phyloP scores from a whole-genome alignment of 2,113 vertebrate genomes.

The Hemichromis elongatus region DNA sequence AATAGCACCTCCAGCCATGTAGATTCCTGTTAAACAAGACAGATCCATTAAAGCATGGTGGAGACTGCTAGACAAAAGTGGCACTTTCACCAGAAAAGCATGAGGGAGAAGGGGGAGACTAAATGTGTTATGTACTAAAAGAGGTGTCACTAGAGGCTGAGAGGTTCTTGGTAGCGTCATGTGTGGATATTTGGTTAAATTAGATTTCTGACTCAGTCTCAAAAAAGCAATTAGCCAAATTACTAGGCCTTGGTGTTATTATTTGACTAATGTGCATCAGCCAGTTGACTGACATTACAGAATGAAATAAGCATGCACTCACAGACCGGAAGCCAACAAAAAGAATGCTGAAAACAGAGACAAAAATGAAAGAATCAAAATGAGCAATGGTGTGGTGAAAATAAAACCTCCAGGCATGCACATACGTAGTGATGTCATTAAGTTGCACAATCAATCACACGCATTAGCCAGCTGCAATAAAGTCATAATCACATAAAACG shows the following conservation, averaged over 20 bases:
- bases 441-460: constrained; percentile 22
- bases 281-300: background rate
- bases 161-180: background rate
- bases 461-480: constrained; percentile 3
- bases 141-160: background rate
- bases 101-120: constrained; percentile 8
- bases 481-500: constrained; percentile 22
- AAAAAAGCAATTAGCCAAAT: background rate
- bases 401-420: background rate
- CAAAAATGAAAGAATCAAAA: background rate
- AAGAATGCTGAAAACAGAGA: background rate
- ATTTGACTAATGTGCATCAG: background rate
- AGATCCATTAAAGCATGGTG: constrained; percentile 40
- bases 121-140: background rate
- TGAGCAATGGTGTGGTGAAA: background rate
- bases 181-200: background rate
- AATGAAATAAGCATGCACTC: background rate
- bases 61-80: constrained; percentile 39
- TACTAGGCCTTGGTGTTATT: background rate
- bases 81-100: constrained; percentile 53
- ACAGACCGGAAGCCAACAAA: background rate
- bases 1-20: constrained; percentile 16
- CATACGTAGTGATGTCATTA: background rate
- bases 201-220: background rate
- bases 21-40: constrained; percentile 56